Conservation (phyloP, 1,140 invertebrate genomes). For the Aphidius ervi region DNA sequence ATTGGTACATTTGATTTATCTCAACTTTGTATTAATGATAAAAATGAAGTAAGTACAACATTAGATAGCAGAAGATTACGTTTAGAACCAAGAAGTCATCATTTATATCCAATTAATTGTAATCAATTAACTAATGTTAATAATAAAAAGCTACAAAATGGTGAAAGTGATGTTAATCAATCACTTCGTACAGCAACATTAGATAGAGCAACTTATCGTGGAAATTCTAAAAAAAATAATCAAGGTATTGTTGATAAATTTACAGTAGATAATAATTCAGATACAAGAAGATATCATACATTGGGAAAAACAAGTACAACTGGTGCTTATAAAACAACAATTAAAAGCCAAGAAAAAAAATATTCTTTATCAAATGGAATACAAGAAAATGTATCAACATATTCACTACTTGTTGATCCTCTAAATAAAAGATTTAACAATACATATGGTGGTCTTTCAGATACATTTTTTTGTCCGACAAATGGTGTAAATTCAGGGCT, state of each 20-base stretch:
- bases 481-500: conserved; percentile 35
- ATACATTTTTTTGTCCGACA: conserved; percentile 36
- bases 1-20: conserved; percentile 36
- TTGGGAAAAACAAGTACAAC: conserved; percentile 27
- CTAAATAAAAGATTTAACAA: conserved; percentile 32
- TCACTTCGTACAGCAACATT: conserved; percentile 41
- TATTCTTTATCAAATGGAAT: conserved; percentile 14
- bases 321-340: not conserved
- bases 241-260: conserved; percentile 9
- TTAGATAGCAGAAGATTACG: conserved; percentile 39
- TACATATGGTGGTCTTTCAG: conserved; percentile 25
- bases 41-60: conserved; percentile 28
- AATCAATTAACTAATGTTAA: conserved; percentile 16
- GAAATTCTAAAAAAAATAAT: conserved; percentile 35
- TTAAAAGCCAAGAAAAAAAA: not conserved
- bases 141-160: conserved; percentile 30
- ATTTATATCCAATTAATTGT: conserved; percentile 31
- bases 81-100: conserved; percentile 43
- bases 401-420: conserved; percentile 34
- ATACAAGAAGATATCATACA: conserved; percentile 34
- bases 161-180: conserved; percentile 24
- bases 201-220: conserved; percentile 43
- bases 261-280: conserved; percentile 21
- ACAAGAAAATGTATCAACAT: conserved; percentile 18
- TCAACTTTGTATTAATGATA: conserved; percentile 36